Evolutionary conservation across 2,888 invertebrate genomes (phyloP).

Genomic region (Ophion ellenae): DNA sequence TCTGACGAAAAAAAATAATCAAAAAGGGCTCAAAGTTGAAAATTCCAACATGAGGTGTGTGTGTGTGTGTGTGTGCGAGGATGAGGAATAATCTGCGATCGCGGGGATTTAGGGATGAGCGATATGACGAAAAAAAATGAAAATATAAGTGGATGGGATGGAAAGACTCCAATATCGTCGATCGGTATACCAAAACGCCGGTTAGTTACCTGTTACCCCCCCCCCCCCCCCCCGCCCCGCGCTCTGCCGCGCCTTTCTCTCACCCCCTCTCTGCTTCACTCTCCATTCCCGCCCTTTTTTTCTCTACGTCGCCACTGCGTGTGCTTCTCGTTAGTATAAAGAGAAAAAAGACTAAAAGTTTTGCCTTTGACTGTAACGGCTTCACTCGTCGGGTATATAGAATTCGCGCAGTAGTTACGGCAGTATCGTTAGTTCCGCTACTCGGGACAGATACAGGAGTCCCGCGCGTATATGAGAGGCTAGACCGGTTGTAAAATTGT

Average conservation of each 20-base stretch:
- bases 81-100: conserved; percentile 17
- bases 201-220: conserved; percentile 60
- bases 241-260: conserved; percentile 1
- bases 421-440: conserved; percentile 41
- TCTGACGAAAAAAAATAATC: conserved; percentile 23
- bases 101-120: conserved; percentile 26
- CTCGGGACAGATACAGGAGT: not conserved
- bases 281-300: conserved; percentile 14
- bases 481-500: conserved; percentile 9
- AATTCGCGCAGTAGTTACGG: conserved; percentile 32
- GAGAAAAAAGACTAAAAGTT: conserved; percentile 13
- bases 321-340: conserved; percentile 40
- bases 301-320: conserved; percentile 30
- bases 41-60: conserved; percentile 38
- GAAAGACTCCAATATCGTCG: conserved; percentile 56
- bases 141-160: conserved; percentile 17
- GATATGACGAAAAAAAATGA: conserved; percentile 59
- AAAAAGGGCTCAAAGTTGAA: conserved; percentile 55
- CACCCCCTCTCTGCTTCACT: conserved; percentile 1
- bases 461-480: not conserved
- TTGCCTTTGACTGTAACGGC: conserved; percentile 36
- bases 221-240: too few species aligned
- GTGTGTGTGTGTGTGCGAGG: not conserved
- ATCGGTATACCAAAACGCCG: conserved; percentile 47
- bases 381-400: conserved; percentile 19